Evolutionary conservation across 1,140 invertebrate genomes (phyloP).

Genomic region (Zaprionus africanus): DNA sequence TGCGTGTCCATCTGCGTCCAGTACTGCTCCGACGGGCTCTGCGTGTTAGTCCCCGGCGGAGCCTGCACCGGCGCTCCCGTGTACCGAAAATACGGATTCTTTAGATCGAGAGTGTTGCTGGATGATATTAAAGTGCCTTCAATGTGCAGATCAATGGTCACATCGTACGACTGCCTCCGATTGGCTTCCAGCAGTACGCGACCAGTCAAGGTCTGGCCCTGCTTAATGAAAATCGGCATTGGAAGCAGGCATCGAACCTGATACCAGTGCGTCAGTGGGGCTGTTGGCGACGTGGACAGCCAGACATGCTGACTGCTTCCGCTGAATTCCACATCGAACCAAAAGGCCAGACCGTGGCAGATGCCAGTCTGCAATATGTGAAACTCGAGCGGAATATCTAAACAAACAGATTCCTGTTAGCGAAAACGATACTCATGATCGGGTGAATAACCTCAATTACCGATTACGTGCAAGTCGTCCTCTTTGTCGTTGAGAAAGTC

Average conservation of each 20-base stretch:
- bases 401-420: slow-evolving; percentile 23
- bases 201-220: slow-evolving; percentile 95
- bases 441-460: slow-evolving; percentile 76
- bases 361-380: slow-evolving; percentile 96
- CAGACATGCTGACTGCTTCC: slow-evolving; percentile 96
- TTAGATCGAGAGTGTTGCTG: slow-evolving; percentile 97
- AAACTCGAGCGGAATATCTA: slow-evolving; percentile 97
- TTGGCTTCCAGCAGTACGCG: slow-evolving; percentile 96
- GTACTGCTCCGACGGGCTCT: slow-evolving; percentile 96
- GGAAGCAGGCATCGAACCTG: slow-evolving; percentile 98
- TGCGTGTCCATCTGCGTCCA: slow-evolving; percentile 93
- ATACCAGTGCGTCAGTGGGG: slow-evolving; percentile 99
- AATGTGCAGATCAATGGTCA: slow-evolving; percentile 97
- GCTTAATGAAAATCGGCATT: slow-evolving; percentile 96
- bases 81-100: slow-evolving; percentile 99
- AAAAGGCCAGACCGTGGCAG: slow-evolving; percentile 99
- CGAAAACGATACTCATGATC: not conserved
- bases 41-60: slow-evolving; percentile 94
- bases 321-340: slow-evolving; percentile 99
- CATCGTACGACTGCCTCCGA: slow-evolving; percentile 99
- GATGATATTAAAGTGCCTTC: slow-evolving; percentile 94
- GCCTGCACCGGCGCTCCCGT: slow-evolving; percentile 94
- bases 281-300: slow-evolving; percentile 99
- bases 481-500: slow-evolving; percentile 97
- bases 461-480: slow-evolving; percentile 97